These are phyloP conservation scores for Nautilus pompilius DNA, from an alignment of 1,140 invertebrate species.

Conservation along the genomic window DNA sequence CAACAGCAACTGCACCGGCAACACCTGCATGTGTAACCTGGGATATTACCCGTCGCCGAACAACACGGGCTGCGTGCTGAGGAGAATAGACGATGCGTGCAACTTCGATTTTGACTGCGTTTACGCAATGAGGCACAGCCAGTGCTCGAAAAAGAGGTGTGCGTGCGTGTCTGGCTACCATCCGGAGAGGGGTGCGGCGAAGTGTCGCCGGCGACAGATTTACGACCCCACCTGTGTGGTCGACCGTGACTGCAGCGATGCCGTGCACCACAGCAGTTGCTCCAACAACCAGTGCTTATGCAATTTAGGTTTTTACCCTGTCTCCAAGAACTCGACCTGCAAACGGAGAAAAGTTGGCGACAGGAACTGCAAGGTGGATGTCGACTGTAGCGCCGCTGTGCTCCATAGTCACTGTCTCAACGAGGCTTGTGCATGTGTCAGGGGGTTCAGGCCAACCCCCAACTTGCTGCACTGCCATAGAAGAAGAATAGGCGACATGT, in stretches of 20 bases:
- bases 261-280: neutral
- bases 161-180: neutral
- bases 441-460: neutral
- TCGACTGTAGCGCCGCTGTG: neutral
- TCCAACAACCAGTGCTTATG: neutral
- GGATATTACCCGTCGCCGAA: slow-evolving; percentile 1
- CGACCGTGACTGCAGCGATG: neutral
- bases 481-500: neutral
- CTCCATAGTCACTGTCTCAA: neutral
- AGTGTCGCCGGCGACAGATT: neutral
- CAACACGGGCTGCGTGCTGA: neutral
- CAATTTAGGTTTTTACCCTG: neutral
- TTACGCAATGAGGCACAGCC: neutral
- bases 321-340: neutral
- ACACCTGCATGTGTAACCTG: slow-evolving; percentile 9
- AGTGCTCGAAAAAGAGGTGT: neutral
- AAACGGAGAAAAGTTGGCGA: neutral
- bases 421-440: neutral
- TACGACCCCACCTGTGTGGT: neutral
- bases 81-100: neutral
- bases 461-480: neutral
- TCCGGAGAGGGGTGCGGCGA: neutral
- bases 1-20: slow-evolving; percentile 19
- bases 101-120: neutral
- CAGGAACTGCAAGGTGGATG: neutral